These are phyloP conservation scores for Schizaphis graminum DNA, from an alignment of 2,888 invertebrate genomes.

Conservation along the genomic window DNA sequence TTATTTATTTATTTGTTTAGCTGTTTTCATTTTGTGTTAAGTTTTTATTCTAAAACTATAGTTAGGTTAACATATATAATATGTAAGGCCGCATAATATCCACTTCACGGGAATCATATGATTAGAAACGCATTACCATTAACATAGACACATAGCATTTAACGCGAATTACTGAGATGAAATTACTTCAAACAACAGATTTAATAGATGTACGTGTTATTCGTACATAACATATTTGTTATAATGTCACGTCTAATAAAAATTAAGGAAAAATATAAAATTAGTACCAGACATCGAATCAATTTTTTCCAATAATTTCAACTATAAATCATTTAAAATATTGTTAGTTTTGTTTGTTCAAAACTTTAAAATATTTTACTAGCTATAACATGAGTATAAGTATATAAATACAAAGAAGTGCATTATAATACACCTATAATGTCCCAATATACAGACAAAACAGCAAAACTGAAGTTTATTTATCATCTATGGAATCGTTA, in stretches of 20 bases:
- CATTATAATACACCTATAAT: neutral
- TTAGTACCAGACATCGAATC: neutral
- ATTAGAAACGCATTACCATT: neutral
- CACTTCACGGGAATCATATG: neutral
- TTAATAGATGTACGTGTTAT: neutral
- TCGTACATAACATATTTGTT: too few relatives aligned
- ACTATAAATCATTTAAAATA: neutral
- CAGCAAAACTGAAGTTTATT: constrained; percentile 2
- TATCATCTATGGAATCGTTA: neutral
- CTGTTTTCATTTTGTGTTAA: too few relatives aligned
- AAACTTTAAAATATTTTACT: neutral
- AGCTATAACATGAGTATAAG: neutral
- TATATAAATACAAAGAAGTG: neutral
- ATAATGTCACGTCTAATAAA: neutral
- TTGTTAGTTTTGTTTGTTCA: neutral
- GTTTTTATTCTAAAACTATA: neutral
- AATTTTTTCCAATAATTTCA: neutral
- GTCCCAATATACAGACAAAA: neutral
- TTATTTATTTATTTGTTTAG: too few relatives aligned
- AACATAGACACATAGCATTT: neutral
- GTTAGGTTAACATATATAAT: neutral
- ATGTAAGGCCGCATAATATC: neutral
- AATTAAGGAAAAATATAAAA: neutral
- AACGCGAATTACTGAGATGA: neutral
- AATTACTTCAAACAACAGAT: neutral